Conservation (phyloP, 1,140 invertebrate species). For the Bacillus rossius region DNA sequence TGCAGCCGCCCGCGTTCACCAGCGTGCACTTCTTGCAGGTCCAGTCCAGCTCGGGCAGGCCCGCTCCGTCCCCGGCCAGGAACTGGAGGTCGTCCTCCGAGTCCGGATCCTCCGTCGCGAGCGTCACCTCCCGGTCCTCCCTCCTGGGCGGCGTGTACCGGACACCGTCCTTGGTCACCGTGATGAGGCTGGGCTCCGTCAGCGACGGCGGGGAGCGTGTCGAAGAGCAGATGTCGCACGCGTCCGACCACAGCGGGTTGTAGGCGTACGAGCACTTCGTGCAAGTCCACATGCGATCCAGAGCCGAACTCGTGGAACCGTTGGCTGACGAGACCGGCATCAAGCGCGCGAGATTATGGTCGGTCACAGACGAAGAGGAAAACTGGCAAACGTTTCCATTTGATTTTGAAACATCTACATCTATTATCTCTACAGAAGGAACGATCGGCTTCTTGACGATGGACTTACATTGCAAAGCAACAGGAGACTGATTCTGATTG, state of each 20-base stretch:
- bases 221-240: slow-evolving; percentile 74
- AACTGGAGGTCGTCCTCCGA: slow-evolving; percentile 47
- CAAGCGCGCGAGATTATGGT: slow-evolving; percentile 2
- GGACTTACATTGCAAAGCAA: slow-evolving; percentile 39
- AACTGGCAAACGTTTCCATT: slow-evolving; percentile 4
- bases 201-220: slow-evolving; percentile 55
- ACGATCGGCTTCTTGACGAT: slow-evolving; percentile 21
- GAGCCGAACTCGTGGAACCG: slow-evolving; percentile 15
- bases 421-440: slow-evolving; percentile 15
- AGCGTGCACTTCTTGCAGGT: slow-evolving; percentile 84
- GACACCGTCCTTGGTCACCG: slow-evolving; percentile 56
- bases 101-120: slow-evolving; percentile 43
- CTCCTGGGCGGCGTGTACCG: slow-evolving; percentile 45
- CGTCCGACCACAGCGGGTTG: slow-evolving; percentile 69
- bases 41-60: slow-evolving; percentile 52
- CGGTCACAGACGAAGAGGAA: background rate
- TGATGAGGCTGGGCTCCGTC: slow-evolving; percentile 60
- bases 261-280: slow-evolving; percentile 81
- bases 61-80: slow-evolving; percentile 35
- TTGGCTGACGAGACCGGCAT: slow-evolving; percentile 10
- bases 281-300: slow-evolving; percentile 78
- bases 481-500: slow-evolving; percentile 33
- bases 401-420: slow-evolving; percentile 9
- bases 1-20: slow-evolving; percentile 60
- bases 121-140: slow-evolving; percentile 31